Evolutionary conservation across 2,113 vertebrate species (phyloP), one percentile per base, ranked within the genome.

Genomic region (Tauraco erythrolophus): DNA sequence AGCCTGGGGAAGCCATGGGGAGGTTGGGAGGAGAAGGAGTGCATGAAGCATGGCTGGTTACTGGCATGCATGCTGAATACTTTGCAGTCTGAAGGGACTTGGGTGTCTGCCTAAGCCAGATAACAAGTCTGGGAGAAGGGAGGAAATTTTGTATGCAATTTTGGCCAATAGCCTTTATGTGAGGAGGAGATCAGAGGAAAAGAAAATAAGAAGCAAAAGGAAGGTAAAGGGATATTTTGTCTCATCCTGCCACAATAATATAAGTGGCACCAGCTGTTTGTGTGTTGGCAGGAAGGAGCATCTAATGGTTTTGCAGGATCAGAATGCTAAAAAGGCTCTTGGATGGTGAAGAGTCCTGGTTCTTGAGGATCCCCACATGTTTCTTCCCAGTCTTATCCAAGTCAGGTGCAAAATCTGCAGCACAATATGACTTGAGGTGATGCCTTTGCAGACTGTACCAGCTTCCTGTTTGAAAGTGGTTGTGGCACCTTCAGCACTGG

Each of bases 21-120:
- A 87, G 65, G 48, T 4, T 78, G 70, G 62, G 74, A 93, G 31
- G 54, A 86, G 83, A 64, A 89, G 53, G 27, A 95, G 25, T 69
- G 74, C 61, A 76, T 0, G 0, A 93, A 88, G 54, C 19, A 27
- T 76, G 48, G 74, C n/a, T 91, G 48, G 3, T 69, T 95, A 50
- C 81, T 96, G 93, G 93, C 84, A 76, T n/a, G n/a, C 18, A 27
- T 21, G 33, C 35, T 79, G 66, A 93, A 96, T 84, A 79, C 61
- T 75, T 91, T 53, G 74, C 50, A 94, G 57, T 89, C 77, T 85
- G 70, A 61, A 92, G 81, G 35, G 61, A 76, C 77, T 72, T 94
- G 84, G 74, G 81, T 89, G 92, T 79, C 77, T 95, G 93, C 89
- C 84, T 94, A 91, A 85, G 61, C 13, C 24, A 85, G 84, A 93